Percentiles rank a stretch among this genome's conserved stretches.
phyloP scores from a whole-genome alignment of 2,797 vertebrate species.

The Crenichthys baileyi region DNA sequence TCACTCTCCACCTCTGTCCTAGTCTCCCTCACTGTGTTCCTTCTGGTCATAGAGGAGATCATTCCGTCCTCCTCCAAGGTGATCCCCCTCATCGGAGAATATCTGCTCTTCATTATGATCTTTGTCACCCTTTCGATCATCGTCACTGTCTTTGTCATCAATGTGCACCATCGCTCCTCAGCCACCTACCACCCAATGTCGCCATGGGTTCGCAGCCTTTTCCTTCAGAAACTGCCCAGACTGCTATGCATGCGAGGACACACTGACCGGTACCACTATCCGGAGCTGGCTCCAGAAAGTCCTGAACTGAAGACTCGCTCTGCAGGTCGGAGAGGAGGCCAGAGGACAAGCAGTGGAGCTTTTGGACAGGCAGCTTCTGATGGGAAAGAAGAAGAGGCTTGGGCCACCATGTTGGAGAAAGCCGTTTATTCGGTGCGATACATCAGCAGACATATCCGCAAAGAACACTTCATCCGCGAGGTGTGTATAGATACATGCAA shows the following conservation, averaged over 20 bases:
- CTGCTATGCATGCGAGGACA: slow-evolving; percentile 94
- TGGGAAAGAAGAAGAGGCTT: slow-evolving; percentile 84
- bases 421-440: slow-evolving; percentile 92
- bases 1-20: slow-evolving; percentile 95
- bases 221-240: slow-evolving; percentile 90
- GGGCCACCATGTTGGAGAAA: slow-evolving; percentile 90
- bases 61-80: slow-evolving; percentile 98
- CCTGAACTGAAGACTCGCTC: slow-evolving; percentile 74
- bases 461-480: slow-evolving; percentile 94
- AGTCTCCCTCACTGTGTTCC: slow-evolving; percentile 97
- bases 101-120: slow-evolving; percentile 98
- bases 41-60: slow-evolving; percentile 97
- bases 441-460: slow-evolving; percentile 93
- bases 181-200: slow-evolving; percentile 97
- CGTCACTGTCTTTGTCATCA: slow-evolving; percentile 96
- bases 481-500: slow-evolving; percentile 67
- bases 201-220: slow-evolving; percentile 95
- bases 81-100: slow-evolving; percentile 96
- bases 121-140: slow-evolving; percentile 98
- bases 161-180: slow-evolving; percentile 95
- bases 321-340: slow-evolving; percentile 60
- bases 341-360: slow-evolving; percentile 35
- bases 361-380: slow-evolving; percentile 75
- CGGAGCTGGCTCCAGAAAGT: slow-evolving; percentile 80
- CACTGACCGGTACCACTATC: slow-evolving; percentile 86